phyloP scores from a whole-genome alignment of 2,113 vertebrate genomes.

The Grantiella picta region DNA sequence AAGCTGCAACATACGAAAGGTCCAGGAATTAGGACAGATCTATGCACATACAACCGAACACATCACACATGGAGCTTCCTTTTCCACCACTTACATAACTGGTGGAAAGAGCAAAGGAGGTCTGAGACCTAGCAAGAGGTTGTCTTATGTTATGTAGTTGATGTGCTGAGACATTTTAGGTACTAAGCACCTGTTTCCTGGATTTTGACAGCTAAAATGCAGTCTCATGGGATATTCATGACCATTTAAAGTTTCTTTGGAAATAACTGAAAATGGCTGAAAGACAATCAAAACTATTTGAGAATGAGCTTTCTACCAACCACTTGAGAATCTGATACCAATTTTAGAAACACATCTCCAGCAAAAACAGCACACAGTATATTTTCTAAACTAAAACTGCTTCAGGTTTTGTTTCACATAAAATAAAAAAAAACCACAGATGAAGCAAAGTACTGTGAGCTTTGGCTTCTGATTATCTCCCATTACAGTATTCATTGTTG shows the following conservation, averaged over 20 bases:
- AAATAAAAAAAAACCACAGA: neutral
- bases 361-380: neutral
- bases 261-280: neutral
- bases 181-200: neutral
- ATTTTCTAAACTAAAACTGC: neutral
- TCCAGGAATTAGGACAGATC: neutral
- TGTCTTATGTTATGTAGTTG: neutral
- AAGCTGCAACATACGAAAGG: neutral
- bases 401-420: neutral
- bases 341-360: neutral
- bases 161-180: neutral
- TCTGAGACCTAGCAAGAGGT: neutral
- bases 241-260: neutral
- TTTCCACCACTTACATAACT: neutral
- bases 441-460: neutral
- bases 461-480: neutral
- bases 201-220: neutral
- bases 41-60: neutral
- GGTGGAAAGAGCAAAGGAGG: neutral
- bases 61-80: neutral
- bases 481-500: neutral
- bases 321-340: neutral
- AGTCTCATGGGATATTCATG: neutral
- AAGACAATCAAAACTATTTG: neutral
- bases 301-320: neutral